Base-by-base conservation (phyloP, 2,797 vertebrate genomes). In the Moxostoma hubbsi region DNA sequence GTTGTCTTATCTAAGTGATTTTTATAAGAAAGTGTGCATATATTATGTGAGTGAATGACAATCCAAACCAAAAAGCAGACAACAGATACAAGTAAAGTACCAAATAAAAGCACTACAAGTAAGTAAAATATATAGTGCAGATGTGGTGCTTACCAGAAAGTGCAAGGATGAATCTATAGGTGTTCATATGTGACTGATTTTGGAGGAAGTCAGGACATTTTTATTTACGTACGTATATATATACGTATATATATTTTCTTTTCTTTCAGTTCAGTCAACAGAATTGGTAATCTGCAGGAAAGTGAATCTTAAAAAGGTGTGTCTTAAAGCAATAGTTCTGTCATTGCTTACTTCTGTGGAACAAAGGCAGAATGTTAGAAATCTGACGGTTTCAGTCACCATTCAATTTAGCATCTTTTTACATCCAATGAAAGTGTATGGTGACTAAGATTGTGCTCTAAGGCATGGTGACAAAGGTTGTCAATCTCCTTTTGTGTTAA, bases 1-100 rank as follows among this genome's bases (percentile, higher is more conserved):
- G 11, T 59, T 79, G 62, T 71, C 46, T 63, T 70, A 78, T 71
- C 76, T 70, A 70, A 78, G 58, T 46, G 5, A 45, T 47, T 78
- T 62, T 24, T 24, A 24, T 24, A 24, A 45, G 75, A 63, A 78
- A 70, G 67, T 53, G 7, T 1, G 58, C 58, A 13, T 78, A 62
- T 58, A 63, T 78, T 78, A 63, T 71, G 50, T 55, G 67, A 10
- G 36, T 54, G n/a, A n/a, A n/a, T n/a, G n/a, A n/a, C n/a, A n/a
- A n/a, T n/a, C n/a, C n/a, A n/a, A n/a, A n/a, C n/a, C n/a, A n/a
- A 18, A 68, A 68, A 58, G 47, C 55, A 59, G 55, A 68, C 16
- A 77, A 55, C n/a, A 24, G 55, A 61, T 77, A 49, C 10, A 16
- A 61, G 65, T 62, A 55, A 69, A 77, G 75, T 59, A 59, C 24